Conservation (phyloP, 2,888 invertebrate genomes). For the Drepana falcataria region DNA sequence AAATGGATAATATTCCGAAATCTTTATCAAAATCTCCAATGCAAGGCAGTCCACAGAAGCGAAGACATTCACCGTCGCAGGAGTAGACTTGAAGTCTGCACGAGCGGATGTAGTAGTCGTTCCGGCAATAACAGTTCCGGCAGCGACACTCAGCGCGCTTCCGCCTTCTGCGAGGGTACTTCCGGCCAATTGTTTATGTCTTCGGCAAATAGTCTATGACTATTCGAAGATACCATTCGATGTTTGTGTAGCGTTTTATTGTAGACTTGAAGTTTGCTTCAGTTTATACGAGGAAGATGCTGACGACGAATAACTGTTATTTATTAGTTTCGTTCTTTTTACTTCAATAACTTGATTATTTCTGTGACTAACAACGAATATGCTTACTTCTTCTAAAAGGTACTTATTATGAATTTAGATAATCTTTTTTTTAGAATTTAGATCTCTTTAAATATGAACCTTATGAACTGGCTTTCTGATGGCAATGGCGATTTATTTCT, state of each 20-base stretch:
- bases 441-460: not conserved
- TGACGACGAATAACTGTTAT: too few relatives aligned
- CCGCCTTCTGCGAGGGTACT: conserved; percentile 68
- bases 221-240: conserved; percentile 10
- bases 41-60: conserved; percentile 36
- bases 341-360: too few relatives aligned
- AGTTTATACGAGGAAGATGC: too few relatives aligned
- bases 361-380: too few relatives aligned
- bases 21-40: not conserved
- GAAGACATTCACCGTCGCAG: conserved; percentile 44
- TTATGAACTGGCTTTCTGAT: conserved; percentile 32
- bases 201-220: conserved; percentile 56
- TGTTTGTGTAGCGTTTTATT: not conserved
- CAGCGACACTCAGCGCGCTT: conserved; percentile 69
- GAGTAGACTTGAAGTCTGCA: conserved; percentile 66
- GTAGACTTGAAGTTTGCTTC: too few relatives aligned
- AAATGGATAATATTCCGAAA: not conserved
- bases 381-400: too few relatives aligned
- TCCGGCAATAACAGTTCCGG: conserved; percentile 76
- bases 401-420: too few relatives aligned
- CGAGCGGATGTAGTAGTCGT: conserved; percentile 70
- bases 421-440: too few relatives aligned
- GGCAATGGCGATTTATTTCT: conserved; percentile 54
- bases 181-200: conserved; percentile 71
- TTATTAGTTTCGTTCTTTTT: too few relatives aligned